Base-by-base conservation (phyloP, 2,888 invertebrate genomes). In the Drosophila aldrichi region DNA sequence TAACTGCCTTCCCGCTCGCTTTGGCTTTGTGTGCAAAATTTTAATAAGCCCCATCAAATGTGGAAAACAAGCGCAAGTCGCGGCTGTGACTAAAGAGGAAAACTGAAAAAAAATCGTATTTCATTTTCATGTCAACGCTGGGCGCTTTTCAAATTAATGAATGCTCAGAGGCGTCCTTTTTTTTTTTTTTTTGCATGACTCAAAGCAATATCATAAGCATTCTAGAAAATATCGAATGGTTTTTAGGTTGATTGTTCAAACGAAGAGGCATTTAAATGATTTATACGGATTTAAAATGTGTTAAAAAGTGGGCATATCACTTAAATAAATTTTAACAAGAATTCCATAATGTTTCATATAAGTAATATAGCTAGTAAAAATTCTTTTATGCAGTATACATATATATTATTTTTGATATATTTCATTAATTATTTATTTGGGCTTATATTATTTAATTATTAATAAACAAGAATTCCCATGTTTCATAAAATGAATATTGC, bases 21-120 rank as follows among this genome's bases (percentile, higher is more conserved):
- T 36, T 36, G 48, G 38, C 63, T 66, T 64, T 67, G 48, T 65
- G 25, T 49, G 56, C 46, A 41, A 55, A 73, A 65, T 74, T 74
- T 74, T 77, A 82, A 80, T 80, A 85, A 77, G 80, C 66, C 22
- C 10, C 63, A 12, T 40, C 48, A 59, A 59, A 48, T 58, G 61
- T 46, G 36, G 7, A 63, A 46, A 60, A 51, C 34, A 22, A 25
- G 29, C 34, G 22, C 34, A 36, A 20, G 36, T 22, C 51, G 9
- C 29, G 29, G 29, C 29, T 29, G 8, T 8, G 8, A 29, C 29
- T 8, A 8, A 29, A 8, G 29, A 8, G 29, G 8, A 1, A 9
- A 1, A 32, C n/a, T 6, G 25, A 1, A 43, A 22, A 32, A 43
- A 57, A n/a, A n/a, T n/a, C n/a, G 55, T 56, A 55, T 63, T 65